Evolutionary conservation across 1,140 invertebrate genomes (phyloP).

Genomic region (Penaeus chinensis): DNA sequence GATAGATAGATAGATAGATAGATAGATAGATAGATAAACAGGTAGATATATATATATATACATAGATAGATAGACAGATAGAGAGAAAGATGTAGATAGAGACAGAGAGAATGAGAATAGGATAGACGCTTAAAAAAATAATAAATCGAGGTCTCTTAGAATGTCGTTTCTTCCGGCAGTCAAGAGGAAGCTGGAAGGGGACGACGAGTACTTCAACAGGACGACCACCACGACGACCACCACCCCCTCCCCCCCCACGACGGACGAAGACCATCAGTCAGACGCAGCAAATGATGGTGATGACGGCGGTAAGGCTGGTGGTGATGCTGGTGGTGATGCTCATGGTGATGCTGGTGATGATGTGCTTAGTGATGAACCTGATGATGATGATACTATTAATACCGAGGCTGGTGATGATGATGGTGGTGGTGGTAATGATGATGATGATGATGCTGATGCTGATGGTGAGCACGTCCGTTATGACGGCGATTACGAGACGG

Average conservation of each 20-base stretch:
- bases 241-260: constrained; percentile 24
- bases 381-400: constrained; percentile 11
- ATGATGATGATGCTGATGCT: constrained; percentile 22
- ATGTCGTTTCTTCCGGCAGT: constrained; percentile 33
- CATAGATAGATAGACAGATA: too few relatives aligned
- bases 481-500: constrained; percentile 70
- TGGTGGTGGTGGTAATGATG: neutral
- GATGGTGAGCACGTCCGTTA: constrained; percentile 62
- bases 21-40: too few relatives aligned
- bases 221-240: constrained; percentile 48
- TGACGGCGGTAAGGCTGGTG: neutral
- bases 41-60: too few relatives aligned
- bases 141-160: neutral
- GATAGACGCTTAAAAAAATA: neutral
- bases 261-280: constrained; percentile 40
- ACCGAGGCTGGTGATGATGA: neutral
- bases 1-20: too few relatives aligned
- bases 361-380: neutral
- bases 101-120: neutral
- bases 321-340: neutral
- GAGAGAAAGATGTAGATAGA: too few relatives aligned
- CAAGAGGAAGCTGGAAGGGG: constrained; percentile 49
- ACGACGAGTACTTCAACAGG: constrained; percentile 62
- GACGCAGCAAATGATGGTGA: constrained; percentile 40
- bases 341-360: neutral